Conservation (phyloP, 2,888 invertebrate genomes). For the Loripinus fragilis region DNA sequence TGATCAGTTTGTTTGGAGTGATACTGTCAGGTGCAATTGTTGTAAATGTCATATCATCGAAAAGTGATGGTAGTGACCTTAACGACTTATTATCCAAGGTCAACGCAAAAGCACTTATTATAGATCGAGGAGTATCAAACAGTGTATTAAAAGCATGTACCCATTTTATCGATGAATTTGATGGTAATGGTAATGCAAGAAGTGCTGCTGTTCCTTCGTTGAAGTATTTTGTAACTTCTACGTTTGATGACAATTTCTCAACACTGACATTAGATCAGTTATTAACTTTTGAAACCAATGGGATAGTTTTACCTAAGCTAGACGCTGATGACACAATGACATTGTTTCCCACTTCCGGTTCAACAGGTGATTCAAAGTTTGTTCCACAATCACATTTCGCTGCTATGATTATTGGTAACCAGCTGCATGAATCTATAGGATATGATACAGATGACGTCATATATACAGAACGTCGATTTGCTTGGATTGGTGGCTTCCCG, state of each 20-base stretch:
- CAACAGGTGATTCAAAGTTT: slow-evolving; percentile 39
- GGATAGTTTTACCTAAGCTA: slow-evolving; percentile 15
- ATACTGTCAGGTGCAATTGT: slow-evolving; percentile 36
- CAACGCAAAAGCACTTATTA: slow-evolving; percentile 25
- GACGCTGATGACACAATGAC: slow-evolving; percentile 31
- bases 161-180: slow-evolving; percentile 27
- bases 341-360: slow-evolving; percentile 38
- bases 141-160: slow-evolving; percentile 25
- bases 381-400: slow-evolving; percentile 38
- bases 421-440: slow-evolving; percentile 22
- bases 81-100: neutral
- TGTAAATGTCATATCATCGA: slow-evolving; percentile 15
- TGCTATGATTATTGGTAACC: slow-evolving; percentile 21
- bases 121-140: slow-evolving; percentile 27
- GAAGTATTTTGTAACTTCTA: slow-evolving; percentile 19
- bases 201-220: slow-evolving; percentile 25
- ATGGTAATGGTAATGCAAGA: slow-evolving; percentile 12
- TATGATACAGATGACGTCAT: slow-evolving; percentile 31
- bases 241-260: neutral
- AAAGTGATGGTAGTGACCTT: slow-evolving; percentile 28
- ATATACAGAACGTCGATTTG: slow-evolving; percentile 41
- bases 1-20: slow-evolving; percentile 38
- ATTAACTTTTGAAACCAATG: neutral
- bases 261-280: slow-evolving; percentile 8
- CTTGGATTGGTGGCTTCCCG: slow-evolving; percentile 53